A percentile compares a stretch with the other conserved stretches of the same genome.
Evolutionary conservation across 2,113 vertebrate species (phyloP).

Genomic region (Lamprotornis superbus): DNA sequence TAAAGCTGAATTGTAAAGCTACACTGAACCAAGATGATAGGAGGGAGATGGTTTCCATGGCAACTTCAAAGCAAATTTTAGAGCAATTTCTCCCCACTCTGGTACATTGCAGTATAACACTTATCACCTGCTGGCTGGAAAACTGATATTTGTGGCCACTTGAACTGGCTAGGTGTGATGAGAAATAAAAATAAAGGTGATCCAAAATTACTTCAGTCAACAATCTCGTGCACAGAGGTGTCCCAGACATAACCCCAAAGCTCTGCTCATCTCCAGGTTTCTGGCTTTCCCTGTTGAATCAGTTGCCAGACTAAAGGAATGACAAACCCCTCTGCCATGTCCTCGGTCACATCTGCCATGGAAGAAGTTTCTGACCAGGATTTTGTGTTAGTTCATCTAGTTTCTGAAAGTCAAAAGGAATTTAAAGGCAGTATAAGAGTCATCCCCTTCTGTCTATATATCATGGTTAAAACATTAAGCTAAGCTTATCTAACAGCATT

Average conservation of each 20-base stretch:
- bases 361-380: not conserved
- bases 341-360: rapidly evolving
- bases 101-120: conserved; percentile 9
- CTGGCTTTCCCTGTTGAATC: not conserved
- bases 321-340: not conserved
- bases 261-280: not conserved
- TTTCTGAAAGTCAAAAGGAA: not conserved
- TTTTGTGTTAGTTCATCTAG: not conserved
- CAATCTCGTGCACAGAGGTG: not conserved
- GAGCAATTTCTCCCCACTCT: conserved; percentile 40
- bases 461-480: not conserved
- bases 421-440: not conserved
- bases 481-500: not conserved
- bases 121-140: not conserved
- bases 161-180: not conserved
- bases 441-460: not conserved
- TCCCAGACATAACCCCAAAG: not conserved
- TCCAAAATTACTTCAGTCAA: not conserved
- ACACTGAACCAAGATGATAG: not conserved
- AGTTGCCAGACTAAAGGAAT: not conserved
- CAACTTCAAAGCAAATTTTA: conserved; percentile 17
- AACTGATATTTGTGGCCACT: not conserved
- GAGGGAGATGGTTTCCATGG: not conserved
- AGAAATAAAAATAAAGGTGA: not conserved
- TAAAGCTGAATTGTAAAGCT: not conserved